Evolutionary conservation across 2,888 invertebrate species (phyloP).

Genomic region (Tachystola acroxantha): DNA sequence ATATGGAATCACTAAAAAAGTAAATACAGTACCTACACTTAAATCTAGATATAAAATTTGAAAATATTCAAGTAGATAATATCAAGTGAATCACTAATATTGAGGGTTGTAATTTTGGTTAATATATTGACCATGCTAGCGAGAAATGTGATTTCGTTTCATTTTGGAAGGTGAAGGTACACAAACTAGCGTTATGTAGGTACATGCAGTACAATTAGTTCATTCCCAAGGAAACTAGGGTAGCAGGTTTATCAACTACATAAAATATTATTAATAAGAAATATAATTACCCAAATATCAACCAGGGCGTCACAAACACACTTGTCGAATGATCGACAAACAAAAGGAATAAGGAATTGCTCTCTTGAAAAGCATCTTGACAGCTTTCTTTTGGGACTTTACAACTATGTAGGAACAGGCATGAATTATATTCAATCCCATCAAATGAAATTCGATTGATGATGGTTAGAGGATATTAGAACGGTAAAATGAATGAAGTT

Average conservation of each 20-base stretch:
- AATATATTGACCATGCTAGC: slow-evolving; percentile 54
- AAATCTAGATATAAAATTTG: slow-evolving; percentile 44
- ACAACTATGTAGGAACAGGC: slow-evolving; percentile 9
- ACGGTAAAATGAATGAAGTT: slow-evolving; percentile 32
- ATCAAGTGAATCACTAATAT: slow-evolving; percentile 11
- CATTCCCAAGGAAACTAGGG: slow-evolving; percentile 65
- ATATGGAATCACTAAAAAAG: slow-evolving; percentile 22
- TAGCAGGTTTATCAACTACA: slow-evolving; percentile 62
- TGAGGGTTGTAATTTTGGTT: slow-evolving; percentile 8
- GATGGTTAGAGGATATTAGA: slow-evolving; percentile 20
- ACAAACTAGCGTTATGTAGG: slow-evolving; percentile 65
- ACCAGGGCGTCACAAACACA: slow-evolving; percentile 74
- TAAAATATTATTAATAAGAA: slow-evolving; percentile 60
- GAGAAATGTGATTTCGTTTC: slow-evolving; percentile 43
- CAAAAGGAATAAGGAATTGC: slow-evolving; percentile 47
- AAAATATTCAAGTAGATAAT: slow-evolving; percentile 15
- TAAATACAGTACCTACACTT: slow-evolving; percentile 15
- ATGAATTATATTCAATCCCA: neutral
- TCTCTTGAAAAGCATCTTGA: slow-evolving; percentile 74
- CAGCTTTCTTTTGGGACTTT: slow-evolving; percentile 64
- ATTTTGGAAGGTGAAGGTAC: slow-evolving; percentile 40
- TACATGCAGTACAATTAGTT: slow-evolving; percentile 55
- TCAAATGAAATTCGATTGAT: slow-evolving; percentile 5
- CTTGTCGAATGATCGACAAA: slow-evolving; percentile 60
- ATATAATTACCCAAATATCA: slow-evolving; percentile 74